Percentiles rank a stretch among this genome's conserved stretches.
These are phyloP conservation scores for Zoanthus gigantus DNA, from an alignment of 92 coral and sea anemone species.

Conservation along the genomic window DNA sequence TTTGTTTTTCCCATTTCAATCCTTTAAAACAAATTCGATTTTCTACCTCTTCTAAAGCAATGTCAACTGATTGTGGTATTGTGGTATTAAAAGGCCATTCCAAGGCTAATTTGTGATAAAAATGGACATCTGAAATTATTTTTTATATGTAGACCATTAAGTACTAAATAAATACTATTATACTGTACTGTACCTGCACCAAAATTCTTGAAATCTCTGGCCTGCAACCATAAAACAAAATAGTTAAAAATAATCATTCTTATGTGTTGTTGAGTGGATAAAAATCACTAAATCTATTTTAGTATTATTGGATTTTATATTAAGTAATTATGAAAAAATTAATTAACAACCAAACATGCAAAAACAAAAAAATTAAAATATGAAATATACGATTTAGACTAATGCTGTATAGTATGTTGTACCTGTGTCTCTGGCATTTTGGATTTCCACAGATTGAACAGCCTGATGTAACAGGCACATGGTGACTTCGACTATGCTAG, in stretches of 20 bases:
- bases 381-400: background rate
- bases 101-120: slow-evolving; percentile 73
- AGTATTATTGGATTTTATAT: too few species aligned
- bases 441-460: slow-evolving; percentile 92
- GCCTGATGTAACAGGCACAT: slow-evolving; percentile 48
- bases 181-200: slow-evolving; percentile 61
- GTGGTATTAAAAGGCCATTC: slow-evolving; percentile 80
- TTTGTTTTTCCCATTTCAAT: too few species aligned
- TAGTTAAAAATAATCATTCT: too few species aligned
- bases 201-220: slow-evolving; percentile 88
- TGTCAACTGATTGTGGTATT: slow-evolving; percentile 90
- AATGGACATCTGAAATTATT: background rate
- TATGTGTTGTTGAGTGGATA: too few species aligned
- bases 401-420: background rate
- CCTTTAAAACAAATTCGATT: background rate
- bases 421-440: slow-evolving; percentile 97
- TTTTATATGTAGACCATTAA: background rate
- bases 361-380: too few species aligned
- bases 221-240: slow-evolving; percentile 45
- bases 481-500: slow-evolving; percentile 51
- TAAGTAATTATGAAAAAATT: too few species aligned
- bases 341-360: too few species aligned
- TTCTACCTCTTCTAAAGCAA: slow-evolving; percentile 89
- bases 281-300: too few species aligned
- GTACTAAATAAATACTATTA: background rate